These are phyloP conservation scores for Nysson spinosus DNA, from an alignment of 2,888 invertebrate genomes.

Conservation along the genomic window DNA sequence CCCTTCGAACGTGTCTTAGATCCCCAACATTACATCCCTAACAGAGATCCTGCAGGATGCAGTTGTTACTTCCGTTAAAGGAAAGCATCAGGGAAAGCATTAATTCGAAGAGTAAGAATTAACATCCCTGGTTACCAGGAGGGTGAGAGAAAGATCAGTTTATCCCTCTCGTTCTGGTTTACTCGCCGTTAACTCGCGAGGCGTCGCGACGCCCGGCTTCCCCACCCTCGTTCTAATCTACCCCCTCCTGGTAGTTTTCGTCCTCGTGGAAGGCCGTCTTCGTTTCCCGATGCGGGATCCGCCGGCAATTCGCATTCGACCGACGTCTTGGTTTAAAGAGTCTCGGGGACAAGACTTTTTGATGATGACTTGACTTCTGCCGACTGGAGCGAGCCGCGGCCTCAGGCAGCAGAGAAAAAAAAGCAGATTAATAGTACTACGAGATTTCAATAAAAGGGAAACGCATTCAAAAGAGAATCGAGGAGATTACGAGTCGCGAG, in stretches of 20 bases:
- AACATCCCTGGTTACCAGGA: conserved; percentile 2
- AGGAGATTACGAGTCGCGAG: conserved; percentile 28
- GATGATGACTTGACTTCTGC: conserved; percentile 89
- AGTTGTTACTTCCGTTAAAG: not conserved
- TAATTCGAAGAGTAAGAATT: conserved; percentile 6
- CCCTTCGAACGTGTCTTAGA: conserved; percentile 4
- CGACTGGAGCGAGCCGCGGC: conserved; percentile 79
- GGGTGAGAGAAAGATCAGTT: conserved; percentile 31
- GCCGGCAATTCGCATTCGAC: conserved; percentile 91
- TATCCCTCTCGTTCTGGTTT: conserved; percentile 15
- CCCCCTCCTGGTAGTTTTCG: conserved; percentile 35
- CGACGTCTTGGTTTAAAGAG: conserved; percentile 89
- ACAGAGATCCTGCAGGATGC: too few species aligned
- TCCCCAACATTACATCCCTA: not conserved
- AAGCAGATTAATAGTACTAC: conserved; percentile 16
- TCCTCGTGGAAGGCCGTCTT: conserved; percentile 56
- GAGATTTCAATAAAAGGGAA: conserved; percentile 13
- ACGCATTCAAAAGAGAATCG: conserved; percentile 29
- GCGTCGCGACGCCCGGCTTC: conserved; percentile 61
- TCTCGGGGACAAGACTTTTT: conserved; percentile 79
- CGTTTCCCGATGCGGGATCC: conserved; percentile 61
- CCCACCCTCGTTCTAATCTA: conserved; percentile 52
- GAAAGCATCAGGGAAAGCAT: not conserved
- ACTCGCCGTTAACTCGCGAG: conserved; percentile 13
- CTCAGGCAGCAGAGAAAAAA: conserved; percentile 50